Conservation (phyloP, 2,888 invertebrate genomes). For the Patella ulyssiponensis region DNA sequence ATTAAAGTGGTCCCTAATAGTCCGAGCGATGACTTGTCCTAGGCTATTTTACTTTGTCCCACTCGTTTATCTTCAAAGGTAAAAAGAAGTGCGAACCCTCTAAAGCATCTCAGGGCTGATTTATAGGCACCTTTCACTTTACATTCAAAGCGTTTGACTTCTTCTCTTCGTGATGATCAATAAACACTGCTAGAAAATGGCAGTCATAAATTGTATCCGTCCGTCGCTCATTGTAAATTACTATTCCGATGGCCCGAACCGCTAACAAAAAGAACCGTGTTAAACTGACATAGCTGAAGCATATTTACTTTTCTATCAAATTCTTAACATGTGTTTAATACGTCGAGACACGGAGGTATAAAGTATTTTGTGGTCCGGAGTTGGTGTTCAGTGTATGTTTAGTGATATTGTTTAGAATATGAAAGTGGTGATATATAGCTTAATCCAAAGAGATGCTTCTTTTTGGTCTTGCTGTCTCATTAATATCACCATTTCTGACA, state of each 20-base stretch:
- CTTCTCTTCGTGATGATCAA: conserved; percentile 9
- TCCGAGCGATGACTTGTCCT: conserved; percentile 2
- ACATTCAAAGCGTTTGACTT: conserved; percentile 9
- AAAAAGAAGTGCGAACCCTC: neutral
- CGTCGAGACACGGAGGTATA: neutral
- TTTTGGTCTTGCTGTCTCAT: too few relatives aligned
- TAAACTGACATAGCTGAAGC: conserved; percentile 8
- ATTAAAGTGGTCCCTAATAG: conserved; percentile 8
- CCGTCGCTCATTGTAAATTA: conserved; percentile 6
- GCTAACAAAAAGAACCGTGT: conserved; percentile 1
- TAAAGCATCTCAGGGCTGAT: neutral
- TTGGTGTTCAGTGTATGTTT: too few relatives aligned
- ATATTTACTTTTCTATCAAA: conserved; percentile 3
- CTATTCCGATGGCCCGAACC: neutral
- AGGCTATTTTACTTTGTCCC: neutral
- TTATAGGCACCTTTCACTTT: conserved; percentile 5
- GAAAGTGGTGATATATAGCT: too few relatives aligned
- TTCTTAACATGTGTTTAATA: conserved; percentile 1
- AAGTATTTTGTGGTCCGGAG: too few relatives aligned
- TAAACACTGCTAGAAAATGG: conserved; percentile 6
- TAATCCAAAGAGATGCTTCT: too few relatives aligned
- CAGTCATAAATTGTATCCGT: neutral
- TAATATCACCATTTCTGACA: too few relatives aligned
- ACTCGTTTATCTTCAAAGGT: neutral
- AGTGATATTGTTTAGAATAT: too few relatives aligned